Conservation (phyloP, 2,113 vertebrate genomes). For the Rhabdornis inornatus region DNA sequence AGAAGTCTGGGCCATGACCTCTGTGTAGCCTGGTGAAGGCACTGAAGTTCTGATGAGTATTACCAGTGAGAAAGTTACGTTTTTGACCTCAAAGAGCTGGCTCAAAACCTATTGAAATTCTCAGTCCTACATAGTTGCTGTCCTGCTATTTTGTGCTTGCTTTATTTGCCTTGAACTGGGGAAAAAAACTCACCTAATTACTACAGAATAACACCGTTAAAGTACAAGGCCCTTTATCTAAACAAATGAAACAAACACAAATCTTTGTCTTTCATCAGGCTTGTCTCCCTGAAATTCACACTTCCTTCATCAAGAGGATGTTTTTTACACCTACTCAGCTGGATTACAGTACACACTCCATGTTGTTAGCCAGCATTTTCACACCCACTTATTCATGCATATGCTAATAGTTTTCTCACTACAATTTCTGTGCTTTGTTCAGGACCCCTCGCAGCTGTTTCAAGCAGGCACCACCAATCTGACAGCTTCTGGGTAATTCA, state of each 20-base stretch:
- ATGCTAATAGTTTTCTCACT: slow-evolving; percentile 54
- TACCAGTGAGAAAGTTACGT: background rate
- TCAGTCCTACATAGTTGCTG: background rate
- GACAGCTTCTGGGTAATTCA: slow-evolving; percentile 21
- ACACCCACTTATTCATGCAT: slow-evolving; percentile 58
- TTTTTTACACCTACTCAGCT: slow-evolving; percentile 57
- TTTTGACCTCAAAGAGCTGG: background rate
- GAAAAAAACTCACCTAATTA: background rate
- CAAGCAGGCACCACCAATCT: background rate
- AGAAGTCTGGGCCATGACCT: background rate
- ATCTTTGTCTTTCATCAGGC: background rate
- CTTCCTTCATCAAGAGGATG: slow-evolving; percentile 14
- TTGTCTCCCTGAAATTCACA: slow-evolving; percentile 57
- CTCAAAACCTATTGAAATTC: background rate
- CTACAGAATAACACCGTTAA: background rate
- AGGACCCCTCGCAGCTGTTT: slow-evolving; percentile 32
- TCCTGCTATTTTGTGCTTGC: background rate
- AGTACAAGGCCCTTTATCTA: background rate
- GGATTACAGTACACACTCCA: slow-evolving; percentile 1
- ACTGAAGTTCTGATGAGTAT: background rate
- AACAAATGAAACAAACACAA: slow-evolving; percentile 14
- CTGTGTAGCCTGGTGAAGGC: background rate
- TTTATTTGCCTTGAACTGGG: background rate
- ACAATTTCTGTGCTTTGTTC: slow-evolving; percentile 25
- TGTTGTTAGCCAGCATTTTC: slow-evolving; percentile 44